Conservation (phyloP, 2,888 invertebrate genomes). For the Dyspetes luteomarginatus region DNA sequence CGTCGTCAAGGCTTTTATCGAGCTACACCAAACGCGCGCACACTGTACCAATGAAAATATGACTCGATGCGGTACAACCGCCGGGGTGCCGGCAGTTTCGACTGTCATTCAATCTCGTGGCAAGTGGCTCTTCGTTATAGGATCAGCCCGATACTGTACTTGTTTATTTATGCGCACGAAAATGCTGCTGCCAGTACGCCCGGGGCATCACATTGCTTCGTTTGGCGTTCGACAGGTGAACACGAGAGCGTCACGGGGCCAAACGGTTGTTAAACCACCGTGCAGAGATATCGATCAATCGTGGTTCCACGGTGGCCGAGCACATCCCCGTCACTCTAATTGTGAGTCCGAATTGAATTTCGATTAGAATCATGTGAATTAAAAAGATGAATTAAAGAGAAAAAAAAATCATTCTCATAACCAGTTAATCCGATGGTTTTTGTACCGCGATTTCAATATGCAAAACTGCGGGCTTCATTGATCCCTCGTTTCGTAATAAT, state of each 20-base stretch:
- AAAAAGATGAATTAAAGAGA: constrained; percentile 21
- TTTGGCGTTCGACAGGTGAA: constrained; percentile 57
- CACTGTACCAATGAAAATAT: constrained; percentile 3
- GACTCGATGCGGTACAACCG: constrained; percentile 22
- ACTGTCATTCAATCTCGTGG: constrained; percentile 32
- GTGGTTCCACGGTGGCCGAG: constrained; percentile 69
- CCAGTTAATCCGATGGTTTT: constrained; percentile 25
- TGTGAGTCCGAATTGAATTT: constrained; percentile 50
- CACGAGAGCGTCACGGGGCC: constrained; percentile 26
- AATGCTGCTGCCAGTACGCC: constrained; percentile 15
- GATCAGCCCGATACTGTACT: neutral
- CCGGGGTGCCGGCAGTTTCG: constrained; percentile 14
- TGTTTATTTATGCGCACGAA: constrained; percentile 50
- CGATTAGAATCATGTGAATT: constrained; percentile 9
- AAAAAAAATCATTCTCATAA: constrained; percentile 31
- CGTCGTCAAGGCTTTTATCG: constrained; percentile 53
- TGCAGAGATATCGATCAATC: constrained; percentile 71
- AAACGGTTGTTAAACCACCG: neutral
- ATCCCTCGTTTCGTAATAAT: constrained; percentile 5
- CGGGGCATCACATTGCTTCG: constrained; percentile 23
- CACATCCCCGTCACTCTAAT: constrained; percentile 18
- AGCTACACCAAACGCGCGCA: neutral
- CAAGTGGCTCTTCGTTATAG: constrained; percentile 16
- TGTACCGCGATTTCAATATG: constrained; percentile 16
- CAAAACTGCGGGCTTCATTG: neutral